phyloP scores from a whole-genome alignment of 2,797 vertebrate genomes.

The Carcharodon carcharias region DNA sequence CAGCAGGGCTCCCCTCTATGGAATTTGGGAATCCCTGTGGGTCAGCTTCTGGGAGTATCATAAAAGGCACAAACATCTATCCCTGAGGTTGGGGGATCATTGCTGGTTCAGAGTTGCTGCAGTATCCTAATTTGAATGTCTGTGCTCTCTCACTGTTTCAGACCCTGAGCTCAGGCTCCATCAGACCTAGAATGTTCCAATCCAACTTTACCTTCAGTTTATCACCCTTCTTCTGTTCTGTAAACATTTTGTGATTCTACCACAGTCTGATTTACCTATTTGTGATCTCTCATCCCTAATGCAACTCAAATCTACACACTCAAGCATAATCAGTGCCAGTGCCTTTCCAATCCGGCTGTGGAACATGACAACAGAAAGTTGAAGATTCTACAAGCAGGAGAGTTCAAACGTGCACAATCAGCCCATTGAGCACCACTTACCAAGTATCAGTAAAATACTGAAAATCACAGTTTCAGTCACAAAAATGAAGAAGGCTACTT shows the following conservation, averaged over 20 bases:
- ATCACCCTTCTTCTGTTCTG: background rate
- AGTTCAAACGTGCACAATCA: background rate
- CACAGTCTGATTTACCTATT: background rate
- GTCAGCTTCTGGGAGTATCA: no score
- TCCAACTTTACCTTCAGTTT: background rate
- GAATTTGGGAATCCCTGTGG: background rate
- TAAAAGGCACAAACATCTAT: background rate
- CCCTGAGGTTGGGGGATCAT: background rate
- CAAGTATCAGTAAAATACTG: conserved; percentile 55
- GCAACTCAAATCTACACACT: background rate
- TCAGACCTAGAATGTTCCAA: background rate
- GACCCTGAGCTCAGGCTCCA: background rate
- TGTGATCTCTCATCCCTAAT: no score
- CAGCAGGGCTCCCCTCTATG: background rate
- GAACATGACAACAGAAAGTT: background rate
- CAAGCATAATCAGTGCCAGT: background rate
- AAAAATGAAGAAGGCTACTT: conserved; percentile 68
- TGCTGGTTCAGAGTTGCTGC: background rate
- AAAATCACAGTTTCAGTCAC: conserved; percentile 57
- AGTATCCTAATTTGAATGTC: background rate
- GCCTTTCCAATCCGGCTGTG: background rate
- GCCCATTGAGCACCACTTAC: conserved; percentile 52
- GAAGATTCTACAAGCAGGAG: background rate
- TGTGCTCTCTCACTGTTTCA: background rate
- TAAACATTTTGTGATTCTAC: background rate